Base-by-base conservation (phyloP, 1,140 invertebrate species). In the Listronotus bonariensis region DNA sequence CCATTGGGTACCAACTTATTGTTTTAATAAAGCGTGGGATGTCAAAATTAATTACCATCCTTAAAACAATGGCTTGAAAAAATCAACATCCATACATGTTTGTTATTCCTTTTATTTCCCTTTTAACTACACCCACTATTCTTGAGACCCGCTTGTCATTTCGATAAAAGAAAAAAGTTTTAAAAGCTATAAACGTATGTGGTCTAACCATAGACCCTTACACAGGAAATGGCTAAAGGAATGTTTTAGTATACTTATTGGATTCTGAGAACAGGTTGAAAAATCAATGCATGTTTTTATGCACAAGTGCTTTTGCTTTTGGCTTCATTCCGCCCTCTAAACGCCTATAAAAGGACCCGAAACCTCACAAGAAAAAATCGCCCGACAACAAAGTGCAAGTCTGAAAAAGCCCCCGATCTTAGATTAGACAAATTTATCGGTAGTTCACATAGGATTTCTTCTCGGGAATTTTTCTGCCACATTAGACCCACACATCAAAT, bases 181-280 rank as follows among this genome's bases (percentile, higher is more conserved):
- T 48, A 61, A 62, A 62, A 62, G 48, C 46, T 38, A 54, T 43
- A 54, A 31, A 54, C 59, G 59, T 64, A 64, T 64, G 61, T 64
- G 61, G 61, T 56, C 61, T 56, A 56, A 56, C 53, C 53, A 56
- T 48, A 64, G 42, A 64, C 52, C 41, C 53, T 41, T 6, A 38
- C 45, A 64, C 61, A 64, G 61, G 61, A 64, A 64, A 56, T 46
- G 52, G 38, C 42, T 56, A n/a, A 48, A 55, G 32, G 43, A 48
- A 64, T 64, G 52, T 64, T 64, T 64, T 60, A 48, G 61, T 55
- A 54, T 41, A 64, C 51, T 64, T 64, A 56, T 64, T 64, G 61
- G 51, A 49, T 64, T 64, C 61, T 64, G 52, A 18, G 61, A 64
- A 64, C 61, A 64, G 61, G 61, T 64, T 64, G 61, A 64, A 56